A percentile compares a stretch with the other conserved stretches of the same genome.
Evolutionary conservation across 2,113 vertebrate species (phyloP).

Genomic region (Seriola rivoliana): DNA sequence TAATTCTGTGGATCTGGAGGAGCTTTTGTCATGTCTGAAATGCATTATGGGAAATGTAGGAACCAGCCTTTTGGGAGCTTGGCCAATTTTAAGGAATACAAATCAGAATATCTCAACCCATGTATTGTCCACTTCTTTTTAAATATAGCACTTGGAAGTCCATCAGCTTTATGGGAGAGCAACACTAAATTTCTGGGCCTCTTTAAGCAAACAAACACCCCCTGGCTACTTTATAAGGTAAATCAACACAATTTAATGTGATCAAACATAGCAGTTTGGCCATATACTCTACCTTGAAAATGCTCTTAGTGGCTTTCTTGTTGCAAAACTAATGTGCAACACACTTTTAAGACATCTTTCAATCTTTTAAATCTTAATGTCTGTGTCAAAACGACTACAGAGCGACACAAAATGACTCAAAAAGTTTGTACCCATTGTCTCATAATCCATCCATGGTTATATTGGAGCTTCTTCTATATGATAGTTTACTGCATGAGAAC

Average conservation of each 20-base stretch:
- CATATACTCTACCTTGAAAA: not conserved
- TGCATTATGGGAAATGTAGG: constrained; percentile 7
- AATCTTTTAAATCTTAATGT: no score
- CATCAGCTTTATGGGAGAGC: not conserved
- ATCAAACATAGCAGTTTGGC: not conserved
- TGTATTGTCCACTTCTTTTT: not conserved
- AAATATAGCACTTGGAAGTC: not conserved
- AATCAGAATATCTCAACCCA: not conserved
- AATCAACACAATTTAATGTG: not conserved
- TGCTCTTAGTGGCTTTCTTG: not conserved
- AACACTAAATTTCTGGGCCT: not conserved
- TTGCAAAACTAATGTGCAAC: no score
- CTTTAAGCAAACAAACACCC: not conserved
- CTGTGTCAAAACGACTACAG: not conserved
- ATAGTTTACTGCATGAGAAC: no score
- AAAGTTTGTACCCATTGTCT: not conserved
- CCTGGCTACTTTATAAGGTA: not conserved
- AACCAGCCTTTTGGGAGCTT: not conserved
- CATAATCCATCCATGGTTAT: not conserved
- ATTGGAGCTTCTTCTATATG: no score
- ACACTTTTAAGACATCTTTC: no score
- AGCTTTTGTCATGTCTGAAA: not conserved
- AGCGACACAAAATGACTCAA: not conserved
- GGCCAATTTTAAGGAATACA: not conserved
- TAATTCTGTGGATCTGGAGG: not conserved